Evolutionary conservation across 35 echinoderm and acorn worm species (phyloP).

Genomic region (Heliocidaris tuberculata): DNA sequence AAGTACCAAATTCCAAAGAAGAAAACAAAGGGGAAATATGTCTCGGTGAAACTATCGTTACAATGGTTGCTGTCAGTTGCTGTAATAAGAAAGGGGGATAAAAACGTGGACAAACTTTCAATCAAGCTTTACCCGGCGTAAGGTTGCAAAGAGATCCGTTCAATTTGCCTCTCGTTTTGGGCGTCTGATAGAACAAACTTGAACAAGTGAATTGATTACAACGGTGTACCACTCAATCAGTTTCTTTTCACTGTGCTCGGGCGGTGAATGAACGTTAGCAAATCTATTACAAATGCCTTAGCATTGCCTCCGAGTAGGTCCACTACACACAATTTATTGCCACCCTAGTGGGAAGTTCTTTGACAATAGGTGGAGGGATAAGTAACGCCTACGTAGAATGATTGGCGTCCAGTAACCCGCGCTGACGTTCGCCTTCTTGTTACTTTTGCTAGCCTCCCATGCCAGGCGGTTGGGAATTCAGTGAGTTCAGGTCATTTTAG

Average conservation of each 20-base stretch:
- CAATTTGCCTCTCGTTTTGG: background rate
- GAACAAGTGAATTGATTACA: background rate
- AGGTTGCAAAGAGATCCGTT: background rate
- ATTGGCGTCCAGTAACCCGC: background rate
- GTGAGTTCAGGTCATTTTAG: too few relatives aligned
- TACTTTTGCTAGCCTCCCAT: background rate
- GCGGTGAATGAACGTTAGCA: background rate
- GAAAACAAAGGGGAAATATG: background rate
- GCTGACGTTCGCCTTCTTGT: background rate
- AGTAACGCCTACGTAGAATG: background rate
- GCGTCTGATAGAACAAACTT: background rate
- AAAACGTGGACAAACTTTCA: background rate
- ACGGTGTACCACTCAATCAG: background rate
- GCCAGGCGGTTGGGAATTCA: background rate
- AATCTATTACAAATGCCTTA: background rate
- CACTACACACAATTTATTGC: background rate
- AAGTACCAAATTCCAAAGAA: background rate
- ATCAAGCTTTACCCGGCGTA: background rate
- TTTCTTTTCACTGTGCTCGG: background rate
- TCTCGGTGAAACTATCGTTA: background rate
- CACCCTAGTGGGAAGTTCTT: background rate
- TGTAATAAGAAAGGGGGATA: background rate
- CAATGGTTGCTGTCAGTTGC: background rate
- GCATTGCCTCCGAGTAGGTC: background rate
- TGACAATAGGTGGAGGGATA: background rate